These are phyloP conservation scores for Crotalus horridus DNA, from an alignment of 2,113 vertebrate species.

Conservation along the genomic window DNA sequence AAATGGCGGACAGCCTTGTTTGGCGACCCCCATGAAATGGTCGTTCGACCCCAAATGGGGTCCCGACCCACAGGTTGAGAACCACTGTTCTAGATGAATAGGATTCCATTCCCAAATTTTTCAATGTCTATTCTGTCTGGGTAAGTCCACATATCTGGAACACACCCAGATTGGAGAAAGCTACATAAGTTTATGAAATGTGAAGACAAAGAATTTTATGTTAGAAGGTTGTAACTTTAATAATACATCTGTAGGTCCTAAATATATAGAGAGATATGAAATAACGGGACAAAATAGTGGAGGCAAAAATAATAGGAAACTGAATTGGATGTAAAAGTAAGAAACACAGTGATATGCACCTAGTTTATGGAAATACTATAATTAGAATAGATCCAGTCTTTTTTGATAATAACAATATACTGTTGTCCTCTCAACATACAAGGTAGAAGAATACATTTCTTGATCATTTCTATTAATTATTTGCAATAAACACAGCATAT, in stretches of 20 bases:
- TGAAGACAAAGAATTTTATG: not conserved
- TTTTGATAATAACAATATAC: not conserved
- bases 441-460: conserved; percentile 8
- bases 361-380: not conserved
- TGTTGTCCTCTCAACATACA: not conserved
- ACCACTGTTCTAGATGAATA: not conserved
- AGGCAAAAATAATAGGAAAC: not conserved
- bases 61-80: too few relatives aligned
- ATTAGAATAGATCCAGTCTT: not conserved
- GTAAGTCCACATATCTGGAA: not conserved
- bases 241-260: not conserved
- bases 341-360: not conserved
- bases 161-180: not conserved
- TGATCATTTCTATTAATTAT: conserved; percentile 33
- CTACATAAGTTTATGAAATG: not conserved
- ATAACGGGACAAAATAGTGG: not conserved
- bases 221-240: not conserved
- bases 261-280: not conserved
- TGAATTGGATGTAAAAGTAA: not conserved
- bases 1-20: too few relatives aligned
- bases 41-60: too few relatives aligned
- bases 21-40: too few relatives aligned
- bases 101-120: not conserved
- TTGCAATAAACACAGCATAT: conserved; percentile 15
- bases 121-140: not conserved